Base-by-base conservation (phyloP, 1,140 invertebrate species). In the Popillia japonica region DNA sequence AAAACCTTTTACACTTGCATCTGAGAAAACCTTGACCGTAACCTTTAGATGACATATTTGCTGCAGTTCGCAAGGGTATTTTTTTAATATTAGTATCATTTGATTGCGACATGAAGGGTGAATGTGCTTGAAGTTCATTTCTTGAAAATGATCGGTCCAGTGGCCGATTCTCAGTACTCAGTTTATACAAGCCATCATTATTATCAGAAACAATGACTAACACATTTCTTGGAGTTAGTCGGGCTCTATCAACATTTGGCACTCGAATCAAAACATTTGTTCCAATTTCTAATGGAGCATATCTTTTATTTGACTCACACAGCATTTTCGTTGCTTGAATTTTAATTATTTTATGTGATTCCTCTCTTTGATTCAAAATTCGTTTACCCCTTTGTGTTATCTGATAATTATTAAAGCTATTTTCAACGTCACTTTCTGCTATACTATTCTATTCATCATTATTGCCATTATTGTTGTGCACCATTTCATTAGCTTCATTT, bases 281-380 rank as follows among this genome's bases (percentile, higher is more conserved):
- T 14, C 44, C 44, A 14, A 14, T 48, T 48, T 14, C 44, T 48
- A 48, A 48, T 2, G 44, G 44, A 48, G n/a, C n/a, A 48, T 48
- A 48, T 48, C 44, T 10, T 48, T 48, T 48, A 17, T 48, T 48
- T 48, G 44, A 48, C 44, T 48, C n/a, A 48, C 44, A 48, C 44
- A 48, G 10, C 44, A 48, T 48, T 10, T 48, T 48, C n/a, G 44
- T 48, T 17, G n/a, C 44, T 34, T 1, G 27, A 34, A 34, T 34
- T 34, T 34, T 34, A 1, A 34, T 34, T 34, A 48, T 48, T 48
- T 48, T 48, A 48, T 48, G 44, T 48, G 44, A 48, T 48, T 48
- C 44, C 44, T 48, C 44, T 48, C n/a, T 48, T 48, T 48, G 10
- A 10, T 48, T 10, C 10, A 48, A 17, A 14, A 48, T 48, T 48